Evolutionary conservation across 2,888 invertebrate genomes (phyloP).

Genomic region (Electrophaes corylata): DNA sequence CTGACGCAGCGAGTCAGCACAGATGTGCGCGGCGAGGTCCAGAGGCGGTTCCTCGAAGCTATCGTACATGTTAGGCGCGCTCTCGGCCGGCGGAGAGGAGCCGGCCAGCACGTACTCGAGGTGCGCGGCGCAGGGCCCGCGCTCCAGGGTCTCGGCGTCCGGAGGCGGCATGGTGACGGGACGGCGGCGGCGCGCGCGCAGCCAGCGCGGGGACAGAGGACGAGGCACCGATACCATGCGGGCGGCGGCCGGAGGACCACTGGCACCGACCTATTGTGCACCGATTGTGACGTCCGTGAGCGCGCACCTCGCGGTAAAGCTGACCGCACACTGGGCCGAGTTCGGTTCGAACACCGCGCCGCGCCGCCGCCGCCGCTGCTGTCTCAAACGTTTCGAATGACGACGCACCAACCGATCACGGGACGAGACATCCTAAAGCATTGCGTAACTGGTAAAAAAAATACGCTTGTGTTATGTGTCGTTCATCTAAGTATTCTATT

Average conservation of each 20-base stretch:
- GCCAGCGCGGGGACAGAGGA: constrained; percentile 58
- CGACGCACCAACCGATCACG: neutral
- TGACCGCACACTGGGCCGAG: constrained; percentile 41
- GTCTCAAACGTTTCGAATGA: neutral
- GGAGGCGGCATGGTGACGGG: constrained; percentile 52
- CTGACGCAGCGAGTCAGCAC: constrained; percentile 89
- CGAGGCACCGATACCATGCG: constrained; percentile 75
- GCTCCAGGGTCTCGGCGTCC: constrained; percentile 83
- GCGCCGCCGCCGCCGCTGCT: no score
- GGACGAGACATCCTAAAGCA: neutral
- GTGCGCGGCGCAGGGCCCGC: constrained; percentile 87
- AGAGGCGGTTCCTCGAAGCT: constrained; percentile 90
- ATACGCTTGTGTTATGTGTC: neutral
- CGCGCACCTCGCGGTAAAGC: constrained; percentile 59
- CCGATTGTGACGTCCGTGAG: constrained; percentile 63
- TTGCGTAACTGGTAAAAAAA: neutral
- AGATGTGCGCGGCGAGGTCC: constrained; percentile 89
- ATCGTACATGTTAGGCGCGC: constrained; percentile 92
- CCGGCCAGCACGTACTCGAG: constrained; percentile 92
- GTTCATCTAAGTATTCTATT: no score
- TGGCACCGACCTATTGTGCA: constrained; percentile 62
- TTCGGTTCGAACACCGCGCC: neutral
- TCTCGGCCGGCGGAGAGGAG: constrained; percentile 91
- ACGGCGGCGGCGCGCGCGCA: constrained; percentile 61
- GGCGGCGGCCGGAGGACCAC: constrained; percentile 64